phyloP scores from a whole-genome alignment of 2,113 vertebrate genomes.

The Mandrillus leucophaeus region DNA sequence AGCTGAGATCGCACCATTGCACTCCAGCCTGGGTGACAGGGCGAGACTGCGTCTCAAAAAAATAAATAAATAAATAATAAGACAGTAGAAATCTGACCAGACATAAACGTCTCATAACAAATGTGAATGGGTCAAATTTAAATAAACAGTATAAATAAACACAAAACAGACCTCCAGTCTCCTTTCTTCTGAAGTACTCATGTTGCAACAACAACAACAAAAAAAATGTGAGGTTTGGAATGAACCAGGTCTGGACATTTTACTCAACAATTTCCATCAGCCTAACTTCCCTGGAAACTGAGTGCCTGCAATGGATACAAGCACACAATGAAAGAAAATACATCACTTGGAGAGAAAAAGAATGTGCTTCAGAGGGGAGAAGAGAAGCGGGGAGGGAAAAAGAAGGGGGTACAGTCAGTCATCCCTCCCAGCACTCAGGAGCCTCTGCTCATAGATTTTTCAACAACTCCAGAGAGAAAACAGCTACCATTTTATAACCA shows the following conservation, averaged over 20 bases:
- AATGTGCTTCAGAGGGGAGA: not conserved
- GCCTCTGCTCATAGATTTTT: not conserved
- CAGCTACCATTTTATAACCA: not conserved
- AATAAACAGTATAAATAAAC: not conserved
- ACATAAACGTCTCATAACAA: slow-evolving; percentile 12
- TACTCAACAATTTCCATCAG: slow-evolving; percentile 46
- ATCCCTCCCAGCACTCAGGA: not conserved
- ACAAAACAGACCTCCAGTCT: not conserved
- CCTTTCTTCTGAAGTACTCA: slow-evolving; percentile 41
- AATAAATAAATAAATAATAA: slow-evolving; percentile 29
- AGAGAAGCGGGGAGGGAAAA: not conserved
- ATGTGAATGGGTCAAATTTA: not conserved
- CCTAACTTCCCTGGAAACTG: slow-evolving; percentile 27
- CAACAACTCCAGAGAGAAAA: slow-evolving; percentile 4
- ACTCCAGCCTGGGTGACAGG: no score
- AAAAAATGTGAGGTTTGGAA: slow-evolving; percentile 35
- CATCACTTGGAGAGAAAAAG: not conserved
- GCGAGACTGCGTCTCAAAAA: not conserved
- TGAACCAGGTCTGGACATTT: slow-evolving; percentile 52
- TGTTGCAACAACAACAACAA: not conserved
- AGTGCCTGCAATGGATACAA: not conserved
- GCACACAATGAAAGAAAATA: slow-evolving; percentile 38
- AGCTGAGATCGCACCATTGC: no score
- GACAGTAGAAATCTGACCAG: not conserved
- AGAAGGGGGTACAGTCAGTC: not conserved